Percentiles rank a stretch among this genome's conserved stretches.
Evolutionary conservation across 2,113 vertebrate species (phyloP).

Genomic region (Petrocephalus zakoni): DNA sequence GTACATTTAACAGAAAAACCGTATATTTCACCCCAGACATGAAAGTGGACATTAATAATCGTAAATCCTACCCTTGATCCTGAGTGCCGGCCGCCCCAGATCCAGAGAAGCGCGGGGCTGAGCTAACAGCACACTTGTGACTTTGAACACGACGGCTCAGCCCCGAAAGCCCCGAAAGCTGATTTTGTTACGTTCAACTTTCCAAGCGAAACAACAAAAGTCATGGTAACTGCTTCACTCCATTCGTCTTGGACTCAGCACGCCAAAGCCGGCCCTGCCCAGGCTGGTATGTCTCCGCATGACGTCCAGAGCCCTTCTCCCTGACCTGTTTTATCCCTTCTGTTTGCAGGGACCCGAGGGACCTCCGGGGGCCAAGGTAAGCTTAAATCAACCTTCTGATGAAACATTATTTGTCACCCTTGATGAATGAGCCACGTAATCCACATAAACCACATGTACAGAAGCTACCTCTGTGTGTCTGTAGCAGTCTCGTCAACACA

Average conservation of each 20-base stretch:
- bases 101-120: constrained; percentile 31
- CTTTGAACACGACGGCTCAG: neutral
- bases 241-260: constrained; percentile 33
- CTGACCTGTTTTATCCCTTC: constrained; percentile 56
- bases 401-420: neutral
- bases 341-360: constrained; percentile 81
- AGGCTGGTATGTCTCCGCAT: constrained; percentile 43
- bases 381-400: neutral
- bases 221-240: constrained; percentile 41
- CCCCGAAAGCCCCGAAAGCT: constrained; percentile 7
- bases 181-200: constrained; percentile 4
- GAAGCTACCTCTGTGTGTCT: neutral
- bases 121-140: constrained; percentile 7
- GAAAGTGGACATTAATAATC: constrained; percentile 32
- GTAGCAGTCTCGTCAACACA: neutral
- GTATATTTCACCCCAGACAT: constrained; percentile 23
- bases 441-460: neutral
- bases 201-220: constrained; percentile 40
- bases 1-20: neutral
- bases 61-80: constrained; percentile 30
- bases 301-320: constrained; percentile 48
- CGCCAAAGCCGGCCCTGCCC: constrained; percentile 39
- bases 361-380: constrained; percentile 85
- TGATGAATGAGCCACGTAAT: neutral
- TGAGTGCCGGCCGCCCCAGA: constrained; percentile 17